These are phyloP conservation scores for Nanorana parkeri DNA, from an alignment of 2,113 vertebrate species.

Conservation along the genomic window DNA sequence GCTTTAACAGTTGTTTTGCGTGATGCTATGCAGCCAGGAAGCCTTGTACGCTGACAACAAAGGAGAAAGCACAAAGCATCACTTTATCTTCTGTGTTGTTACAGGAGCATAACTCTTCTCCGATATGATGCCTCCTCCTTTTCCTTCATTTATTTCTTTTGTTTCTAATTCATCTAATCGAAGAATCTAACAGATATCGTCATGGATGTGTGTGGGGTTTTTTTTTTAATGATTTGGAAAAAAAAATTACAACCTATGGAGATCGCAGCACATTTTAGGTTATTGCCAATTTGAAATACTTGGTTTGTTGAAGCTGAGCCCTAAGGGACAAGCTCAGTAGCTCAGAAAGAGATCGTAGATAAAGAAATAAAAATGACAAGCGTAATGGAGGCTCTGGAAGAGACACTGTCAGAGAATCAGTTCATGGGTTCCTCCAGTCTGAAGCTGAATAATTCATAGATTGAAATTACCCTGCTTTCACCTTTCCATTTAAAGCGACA, in stretches of 20 bases:
- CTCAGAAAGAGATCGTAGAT: conserved; percentile 76
- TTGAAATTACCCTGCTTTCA: conserved; percentile 85
- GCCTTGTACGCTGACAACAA: conserved; percentile 74
- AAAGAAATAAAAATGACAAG: conserved; percentile 86
- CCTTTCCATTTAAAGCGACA: conserved; percentile 81
- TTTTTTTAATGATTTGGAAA: conserved; percentile 72
- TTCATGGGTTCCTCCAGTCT: conserved; percentile 76
- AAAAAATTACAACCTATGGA: conserved; percentile 71
- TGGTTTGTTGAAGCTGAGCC: conserved; percentile 76
- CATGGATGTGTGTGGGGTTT: conserved; percentile 64
- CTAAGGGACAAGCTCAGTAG: conserved; percentile 75
- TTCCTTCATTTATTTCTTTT: conserved; percentile 56
- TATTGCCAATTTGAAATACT: conserved; percentile 80
- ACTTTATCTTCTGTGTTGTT: conserved; percentile 72
- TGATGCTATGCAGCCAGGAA: conserved; percentile 73
- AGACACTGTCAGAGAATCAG: conserved; percentile 77
- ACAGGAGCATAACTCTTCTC: conserved; percentile 67
- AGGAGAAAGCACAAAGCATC: conserved; percentile 72
- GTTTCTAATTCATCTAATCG: conserved; percentile 65
- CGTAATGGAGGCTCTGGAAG: conserved; percentile 75
- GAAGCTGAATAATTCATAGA: conserved; percentile 88
- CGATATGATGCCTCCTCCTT: conserved; percentile 51
- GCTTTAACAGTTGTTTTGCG: conserved; percentile 72
- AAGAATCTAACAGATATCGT: conserved; percentile 70
- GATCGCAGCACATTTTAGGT: conserved; percentile 74